Percentiles rank a stretch among this genome's conserved stretches.
Evolutionary conservation across 2,113 vertebrate genomes (phyloP).

Genomic region (Cichladusa arquata): DNA sequence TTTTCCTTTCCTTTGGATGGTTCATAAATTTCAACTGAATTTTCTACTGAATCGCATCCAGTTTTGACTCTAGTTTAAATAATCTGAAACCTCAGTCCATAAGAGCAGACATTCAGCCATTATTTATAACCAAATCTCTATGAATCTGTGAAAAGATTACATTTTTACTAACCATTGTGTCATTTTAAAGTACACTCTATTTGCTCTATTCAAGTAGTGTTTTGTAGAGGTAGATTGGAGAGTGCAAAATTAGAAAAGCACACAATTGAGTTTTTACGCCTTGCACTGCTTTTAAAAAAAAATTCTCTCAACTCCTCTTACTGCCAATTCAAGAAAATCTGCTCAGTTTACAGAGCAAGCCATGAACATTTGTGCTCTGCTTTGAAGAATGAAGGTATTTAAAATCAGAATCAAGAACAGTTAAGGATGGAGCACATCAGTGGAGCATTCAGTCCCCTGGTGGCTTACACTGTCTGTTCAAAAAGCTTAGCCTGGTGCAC

Average conservation of each 20-base stretch:
- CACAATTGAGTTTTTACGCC: not conserved
- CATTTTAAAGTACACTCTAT: not conserved
- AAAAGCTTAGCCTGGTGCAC: not conserved
- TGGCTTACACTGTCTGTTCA: not conserved
- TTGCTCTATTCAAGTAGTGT: not conserved
- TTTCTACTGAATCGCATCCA: not conserved
- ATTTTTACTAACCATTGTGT: not conserved
- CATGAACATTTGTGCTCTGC: not conserved
- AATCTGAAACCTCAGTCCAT: not conserved
- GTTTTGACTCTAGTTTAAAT: not conserved
- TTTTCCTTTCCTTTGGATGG: not conserved
- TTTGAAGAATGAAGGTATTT: not conserved
- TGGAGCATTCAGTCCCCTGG: not conserved
- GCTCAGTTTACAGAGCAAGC: not conserved
- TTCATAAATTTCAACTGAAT: not conserved
- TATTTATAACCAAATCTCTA: not conserved
- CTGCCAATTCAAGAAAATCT: not conserved
- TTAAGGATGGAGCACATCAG: not conserved
- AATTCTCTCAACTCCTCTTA: not conserved
- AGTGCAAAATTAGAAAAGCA: not conserved
- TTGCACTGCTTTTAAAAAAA: not conserved
- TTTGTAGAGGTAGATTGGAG: not conserved
- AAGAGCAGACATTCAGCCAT: not conserved
- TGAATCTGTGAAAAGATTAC: not conserved
- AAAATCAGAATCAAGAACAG: not conserved